Percentiles rank a stretch among this genome's conserved stretches.
These are phyloP conservation scores for Syngnathoides biaculeatus DNA, from an alignment of 2,113 vertebrate genomes.

Conservation along the genomic window DNA sequence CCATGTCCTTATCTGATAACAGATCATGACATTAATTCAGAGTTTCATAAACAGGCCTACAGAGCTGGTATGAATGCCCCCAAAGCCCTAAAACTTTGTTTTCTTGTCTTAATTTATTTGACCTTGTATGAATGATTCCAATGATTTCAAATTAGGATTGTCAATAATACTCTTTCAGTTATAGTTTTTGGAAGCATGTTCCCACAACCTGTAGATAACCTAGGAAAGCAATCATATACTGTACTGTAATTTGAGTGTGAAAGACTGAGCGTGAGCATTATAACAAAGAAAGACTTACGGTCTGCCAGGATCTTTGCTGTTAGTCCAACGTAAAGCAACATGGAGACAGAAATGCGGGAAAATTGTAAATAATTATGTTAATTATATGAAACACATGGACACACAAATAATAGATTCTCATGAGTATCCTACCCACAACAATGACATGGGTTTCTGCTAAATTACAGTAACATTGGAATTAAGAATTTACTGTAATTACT, in stretches of 20 bases:
- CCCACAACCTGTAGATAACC: neutral
- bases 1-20: too few relatives aligned
- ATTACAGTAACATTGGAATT: neutral
- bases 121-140: neutral
- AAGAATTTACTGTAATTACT: too few relatives aligned
- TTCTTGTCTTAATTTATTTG: too few relatives aligned
- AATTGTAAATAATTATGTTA: slow-evolving; percentile 26
- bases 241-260: neutral
- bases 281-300: slow-evolving; percentile 79
- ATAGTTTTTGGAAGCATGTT: neutral
- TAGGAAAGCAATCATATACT: neutral
- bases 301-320: slow-evolving; percentile 94
- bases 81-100: too few relatives aligned
- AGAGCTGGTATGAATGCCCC: too few relatives aligned
- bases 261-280: neutral
- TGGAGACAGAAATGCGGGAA: slow-evolving; percentile 21
- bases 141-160: neutral
- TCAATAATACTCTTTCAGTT: neutral
- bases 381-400: slow-evolving; percentile 24
- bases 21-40: too few relatives aligned
- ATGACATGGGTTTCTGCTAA: neutral
- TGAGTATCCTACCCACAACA: neutral
- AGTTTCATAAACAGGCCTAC: too few relatives aligned
- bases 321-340: slow-evolving; percentile 72
- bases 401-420: neutral